Base-by-base conservation (phyloP, 2,113 vertebrate genomes). In the Ceyx melanurus region DNA sequence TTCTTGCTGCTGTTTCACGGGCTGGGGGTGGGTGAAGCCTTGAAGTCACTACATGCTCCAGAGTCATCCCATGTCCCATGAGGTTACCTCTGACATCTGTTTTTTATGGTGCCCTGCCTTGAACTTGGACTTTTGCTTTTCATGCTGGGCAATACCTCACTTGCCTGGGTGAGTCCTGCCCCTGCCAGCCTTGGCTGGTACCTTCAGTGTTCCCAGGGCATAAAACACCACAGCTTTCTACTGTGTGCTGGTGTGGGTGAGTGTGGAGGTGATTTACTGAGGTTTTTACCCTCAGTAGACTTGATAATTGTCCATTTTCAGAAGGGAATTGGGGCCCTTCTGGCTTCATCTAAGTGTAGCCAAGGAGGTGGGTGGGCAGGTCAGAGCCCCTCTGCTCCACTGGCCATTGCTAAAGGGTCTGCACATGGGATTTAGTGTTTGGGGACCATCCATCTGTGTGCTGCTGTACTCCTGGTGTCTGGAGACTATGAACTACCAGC, bases 231-330 rank as follows among this genome's bases (percentile, higher is more conserved):
- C 2, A 5, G 15, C 17, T 68, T 80, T 35, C 43, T 10, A 13
- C 42, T 33, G 3, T 9, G 4, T 5, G 1, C 40, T 11, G 31
- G 22, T 10, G 0, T 15, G 2, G 23, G 33, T 29, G 19, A 33
- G 28, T 4, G 2, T 6, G 50, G 62, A 14, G 37, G 6, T 19
- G 61, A 68, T 40, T 64, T 74, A 57, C 5, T 23, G 9, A 19
- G 28, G 3, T 3, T 17, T 75, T 45, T 50, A 9, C n/a, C 43
- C 25, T 10, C 5, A 0, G 18, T 42, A 25, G 45, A 7, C 31
- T 72, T 67, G 31, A 23, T 77, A 33, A 57, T 57, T 17, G 28
- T 56, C 29, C 28, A 10, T 56, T 57, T 57, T 57, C 15, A 16
- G 56, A 57, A n/a, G 31, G 31, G n/a, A 57, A 57, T n/a, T n/a